Evolutionary conservation across 2,113 vertebrate species (phyloP), one percentile per base, ranked within the genome.

Genomic region (Ia io): DNA sequence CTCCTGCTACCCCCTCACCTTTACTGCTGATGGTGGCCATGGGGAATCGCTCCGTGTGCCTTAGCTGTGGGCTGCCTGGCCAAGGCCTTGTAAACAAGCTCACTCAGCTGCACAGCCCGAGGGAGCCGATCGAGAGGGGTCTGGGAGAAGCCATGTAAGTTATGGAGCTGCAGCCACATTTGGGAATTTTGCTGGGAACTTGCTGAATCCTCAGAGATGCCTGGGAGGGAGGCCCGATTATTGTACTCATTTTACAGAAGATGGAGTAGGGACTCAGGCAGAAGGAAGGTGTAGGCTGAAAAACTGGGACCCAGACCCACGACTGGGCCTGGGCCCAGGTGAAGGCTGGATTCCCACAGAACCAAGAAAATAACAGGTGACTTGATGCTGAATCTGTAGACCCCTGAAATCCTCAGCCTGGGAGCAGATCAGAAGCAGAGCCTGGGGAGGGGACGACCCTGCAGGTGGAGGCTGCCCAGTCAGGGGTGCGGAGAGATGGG

Each of bases 11-110:
- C 17, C 28, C 2, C 35, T 18, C 9, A 0, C 32, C 40, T 49
- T 37, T 59, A 12, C 4, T 3, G 9, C 47, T 18, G 28, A 63
- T 7, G 17, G 22, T 2, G 35, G 35, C 32, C 18, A 35, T 3
- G 0, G 74, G 61, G 6, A 17, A 14, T 4, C 2, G 6, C 6
- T 51, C 49, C 10, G 0, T 18, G 47, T 0, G 30, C 51, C 37
- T 17, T 1, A 20, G 37, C 61, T 65, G 8, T 2, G 70, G 20
- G 6, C 28, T 51, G 84, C 13, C 40, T 6, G 40, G 70, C 51
- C 51, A 14, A 59, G 30, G 51, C 74, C 74, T 44, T 30, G 74
- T 7, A n/a, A 63, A 61, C 40, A 63, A 63, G 44, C 2, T 10
- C 17, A 3, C 7, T 63, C 6, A 44, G 23, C 44, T 11, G n/a